Evolutionary conservation across 2,888 invertebrate species (phyloP), one percentile per base, ranked within the genome.

Genomic region (Autographa gamma): DNA sequence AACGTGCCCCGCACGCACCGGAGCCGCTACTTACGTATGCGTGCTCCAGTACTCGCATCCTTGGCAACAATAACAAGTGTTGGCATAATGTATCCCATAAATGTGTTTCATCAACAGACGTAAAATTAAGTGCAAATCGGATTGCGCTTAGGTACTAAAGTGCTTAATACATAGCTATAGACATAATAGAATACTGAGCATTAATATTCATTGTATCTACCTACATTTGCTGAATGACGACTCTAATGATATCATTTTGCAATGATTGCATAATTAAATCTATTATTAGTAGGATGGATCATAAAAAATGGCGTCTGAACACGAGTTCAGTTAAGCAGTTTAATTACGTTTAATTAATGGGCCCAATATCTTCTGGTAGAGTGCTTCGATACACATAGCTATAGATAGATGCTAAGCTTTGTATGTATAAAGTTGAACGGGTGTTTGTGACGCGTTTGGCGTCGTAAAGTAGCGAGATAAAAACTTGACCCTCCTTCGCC

Each of bases 401-500:
- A 56, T 1, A 4, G 19, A 9, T 5, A 48, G 14, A 13, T 38
- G 32, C 13, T 60, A 16, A 58, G 16, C 61, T 65, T 38, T 25
- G 25, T 60, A 62, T 58, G 54, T 66, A 71, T 82, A 69, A 80
- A 74, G 74, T 73, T 73, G 73, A 83, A 79, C 76, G 80, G 76
- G 73, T 85, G 82, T 84, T 84, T 84, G 78, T 80, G 77, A 83
- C 76, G 84, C 80, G 86, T 86, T 88, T 83, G 82, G 82, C 83
- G 81, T 86, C 83, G 84, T 87, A 89, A 88, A 82, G 86, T 87
- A 86, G 79, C 76, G 79, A 85, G 85, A 87, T 89, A 90, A 89
- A 90, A 89, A 90, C 87, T 87, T 90, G 90, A 87, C 89, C 90
- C 87, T 90, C 80, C 70, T 62, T 80, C 63, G 72, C 76, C 73